phyloP scores from a whole-genome alignment of 2,113 vertebrate genomes.

The Lepidothrix coronata region DNA sequence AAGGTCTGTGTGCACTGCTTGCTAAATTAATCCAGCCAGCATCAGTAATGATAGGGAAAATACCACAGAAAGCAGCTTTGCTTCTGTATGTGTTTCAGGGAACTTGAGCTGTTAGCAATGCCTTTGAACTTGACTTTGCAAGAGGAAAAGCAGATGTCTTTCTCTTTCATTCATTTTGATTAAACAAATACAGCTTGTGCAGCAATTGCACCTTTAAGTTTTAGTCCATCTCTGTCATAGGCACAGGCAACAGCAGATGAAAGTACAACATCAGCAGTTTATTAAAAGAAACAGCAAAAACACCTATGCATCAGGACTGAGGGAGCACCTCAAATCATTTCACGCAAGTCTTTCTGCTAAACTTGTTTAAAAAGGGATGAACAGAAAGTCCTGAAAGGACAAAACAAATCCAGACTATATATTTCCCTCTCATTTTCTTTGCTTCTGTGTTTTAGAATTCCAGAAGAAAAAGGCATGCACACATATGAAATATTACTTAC shows the following conservation, averaged over 20 bases:
- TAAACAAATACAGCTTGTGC: not conserved
- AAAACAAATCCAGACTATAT: not conserved
- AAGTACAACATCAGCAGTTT: not conserved
- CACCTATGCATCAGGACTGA: not conserved
- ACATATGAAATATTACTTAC: not conserved
- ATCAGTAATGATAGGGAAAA: not conserved
- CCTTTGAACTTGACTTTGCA: not conserved
- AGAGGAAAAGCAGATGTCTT: not conserved
- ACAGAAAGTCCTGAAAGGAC: not conserved
- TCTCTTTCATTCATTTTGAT: not conserved
- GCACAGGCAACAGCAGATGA: not conserved
- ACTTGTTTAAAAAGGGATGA: not conserved
- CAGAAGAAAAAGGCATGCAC: not conserved
- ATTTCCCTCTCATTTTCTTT: not conserved
- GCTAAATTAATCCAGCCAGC: not conserved
- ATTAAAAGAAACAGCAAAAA: not conserved
- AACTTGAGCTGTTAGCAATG: not conserved
- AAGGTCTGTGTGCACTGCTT: not conserved
- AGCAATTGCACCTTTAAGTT: not conserved
- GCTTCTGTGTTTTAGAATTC: not conserved
- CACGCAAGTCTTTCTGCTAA: not conserved
- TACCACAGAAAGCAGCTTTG: not conserved
- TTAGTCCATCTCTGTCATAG: not conserved
- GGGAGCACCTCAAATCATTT: not conserved
- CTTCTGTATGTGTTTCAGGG: not conserved